A percentile compares a stretch with the other conserved stretches of the same genome.
Conservation (phyloP, 2,888 invertebrate genomes). For the Kryphioiulus occultus region DNA sequence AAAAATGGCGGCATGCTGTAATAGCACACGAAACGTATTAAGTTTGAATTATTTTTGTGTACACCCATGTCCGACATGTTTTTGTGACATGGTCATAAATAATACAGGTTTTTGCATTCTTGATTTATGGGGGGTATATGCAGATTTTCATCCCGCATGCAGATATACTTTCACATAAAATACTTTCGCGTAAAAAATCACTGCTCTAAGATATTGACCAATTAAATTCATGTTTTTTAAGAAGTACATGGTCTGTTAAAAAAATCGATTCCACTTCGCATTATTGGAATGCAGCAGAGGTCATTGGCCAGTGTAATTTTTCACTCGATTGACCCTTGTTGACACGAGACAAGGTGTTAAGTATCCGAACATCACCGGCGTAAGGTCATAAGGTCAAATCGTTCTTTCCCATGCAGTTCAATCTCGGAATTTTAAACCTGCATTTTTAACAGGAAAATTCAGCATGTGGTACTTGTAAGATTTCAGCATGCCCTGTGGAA, state of each 20-base stretch:
- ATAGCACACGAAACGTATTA: background rate
- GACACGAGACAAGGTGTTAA: background rate
- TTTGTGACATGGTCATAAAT: conserved; percentile 11
- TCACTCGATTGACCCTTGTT: background rate
- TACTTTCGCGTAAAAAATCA: background rate
- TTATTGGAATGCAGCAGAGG: background rate
- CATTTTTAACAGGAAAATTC: background rate
- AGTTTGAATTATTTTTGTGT: conserved; percentile 19
- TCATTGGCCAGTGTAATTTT: background rate
- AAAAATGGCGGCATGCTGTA: background rate
- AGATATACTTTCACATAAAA: background rate
- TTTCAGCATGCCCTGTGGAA: background rate
- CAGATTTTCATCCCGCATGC: background rate
- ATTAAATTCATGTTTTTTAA: background rate
- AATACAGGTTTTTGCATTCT: background rate
- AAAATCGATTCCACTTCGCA: background rate
- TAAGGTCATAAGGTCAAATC: background rate
- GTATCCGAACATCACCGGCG: background rate
- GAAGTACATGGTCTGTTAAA: background rate
- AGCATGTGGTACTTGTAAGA: background rate
- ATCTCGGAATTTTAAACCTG: background rate
- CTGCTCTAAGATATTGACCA: background rate
- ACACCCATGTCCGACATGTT: conserved; percentile 39
- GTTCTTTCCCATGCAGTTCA: background rate
- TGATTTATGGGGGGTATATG: background rate